Evolutionary conservation across 1,140 invertebrate genomes (phyloP).

Genomic region (Lordiphosa clarofinis): DNA sequence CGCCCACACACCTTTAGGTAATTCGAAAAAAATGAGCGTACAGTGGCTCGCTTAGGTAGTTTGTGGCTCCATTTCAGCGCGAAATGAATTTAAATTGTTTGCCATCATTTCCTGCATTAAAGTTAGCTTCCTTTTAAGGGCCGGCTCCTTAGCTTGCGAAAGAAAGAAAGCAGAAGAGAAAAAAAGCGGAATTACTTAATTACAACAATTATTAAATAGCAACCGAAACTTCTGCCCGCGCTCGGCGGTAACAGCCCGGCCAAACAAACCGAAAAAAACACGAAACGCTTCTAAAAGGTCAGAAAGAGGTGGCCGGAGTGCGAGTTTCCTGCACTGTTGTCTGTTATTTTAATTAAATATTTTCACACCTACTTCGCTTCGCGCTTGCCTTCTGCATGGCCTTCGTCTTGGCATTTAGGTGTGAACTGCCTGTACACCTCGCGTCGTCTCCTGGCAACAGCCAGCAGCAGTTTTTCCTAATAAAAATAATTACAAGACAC

Average conservation of each 20-base stretch:
- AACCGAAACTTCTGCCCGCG: conserved; percentile 40
- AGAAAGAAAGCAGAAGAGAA: conserved; percentile 6
- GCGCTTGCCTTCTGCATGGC: conserved; percentile 1
- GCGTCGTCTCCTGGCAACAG: conserved; percentile 7
- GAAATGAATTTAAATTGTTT: conserved; percentile 78
- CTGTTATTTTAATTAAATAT: conserved; percentile 79
- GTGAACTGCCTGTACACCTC: conserved; percentile 63
- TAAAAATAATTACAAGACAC: conserved; percentile 72
- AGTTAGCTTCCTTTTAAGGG: conserved; percentile 52
- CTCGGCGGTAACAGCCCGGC: neutral
- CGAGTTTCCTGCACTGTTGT: conserved; percentile 35
- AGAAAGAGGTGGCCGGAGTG: conserved; percentile 8
- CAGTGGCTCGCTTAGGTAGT: conserved; percentile 53
- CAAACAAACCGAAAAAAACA: conserved; percentile 7
- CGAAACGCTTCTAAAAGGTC: conserved; percentile 2
- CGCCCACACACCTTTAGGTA: conserved; percentile 26
- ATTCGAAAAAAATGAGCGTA: conserved; percentile 10
- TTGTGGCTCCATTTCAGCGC: conserved; percentile 69
- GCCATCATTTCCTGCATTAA: conserved; percentile 66
- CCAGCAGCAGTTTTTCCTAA: conserved; percentile 39
- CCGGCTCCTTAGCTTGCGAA: conserved; percentile 5
- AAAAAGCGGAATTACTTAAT: conserved; percentile 70
- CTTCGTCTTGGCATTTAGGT: conserved; percentile 48
- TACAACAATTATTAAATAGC: conserved; percentile 76
- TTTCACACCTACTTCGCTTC: conserved; percentile 72